Base-by-base conservation (phyloP, 37 sponge, comb jelly and placozoan genomes). In the Oopsacas minuta region DNA sequence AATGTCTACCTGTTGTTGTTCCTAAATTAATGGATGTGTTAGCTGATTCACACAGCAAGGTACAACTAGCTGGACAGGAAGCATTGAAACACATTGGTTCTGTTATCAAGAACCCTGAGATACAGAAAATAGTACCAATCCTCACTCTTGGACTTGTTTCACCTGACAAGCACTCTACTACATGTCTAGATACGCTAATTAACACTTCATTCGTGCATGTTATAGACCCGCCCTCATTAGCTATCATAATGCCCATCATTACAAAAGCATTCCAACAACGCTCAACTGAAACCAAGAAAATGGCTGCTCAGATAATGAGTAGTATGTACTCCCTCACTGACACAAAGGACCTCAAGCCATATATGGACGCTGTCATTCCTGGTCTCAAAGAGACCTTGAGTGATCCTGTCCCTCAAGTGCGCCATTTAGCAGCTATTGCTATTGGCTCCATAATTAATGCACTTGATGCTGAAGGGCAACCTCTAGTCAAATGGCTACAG, bases 21-120 rank as follows among this genome's bases (percentile, higher is more conserved):
- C 99, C 99, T 0, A 84, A 84, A 0, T 86, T 99, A 36, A 92
- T 91, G 52, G 92, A 92, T 32, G 92, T 94, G 30, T 88, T 99
- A 82, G 88, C 92, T 34, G 99, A 99, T 84, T 99, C 99, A 22
- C 99, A 99, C 46, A 86, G 89, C 81, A 95, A 95, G 83, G 99
- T 99, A n/a, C 99, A 99, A 52, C 52, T 35, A 28, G 86, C 99
- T 5, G 92, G 99, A 32, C 83, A 42, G 36, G 87, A 93, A 85
- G 94, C 99, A 36, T 87, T 99, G 51, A 89, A 91, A 35, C 92
- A 99, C 86, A 99, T 99, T 51, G 99, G 94, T 0, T 99, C 99
- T 82, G 99, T 99, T 22, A 99, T 99, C 37, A 95, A 95, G 91
- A 99, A 95, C 85, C 99, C 96, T 10, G 99, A 99, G 53, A 95